These are phyloP conservation scores for Nicator chloris DNA, from an alignment of 2,113 vertebrate genomes.

Conservation along the genomic window DNA sequence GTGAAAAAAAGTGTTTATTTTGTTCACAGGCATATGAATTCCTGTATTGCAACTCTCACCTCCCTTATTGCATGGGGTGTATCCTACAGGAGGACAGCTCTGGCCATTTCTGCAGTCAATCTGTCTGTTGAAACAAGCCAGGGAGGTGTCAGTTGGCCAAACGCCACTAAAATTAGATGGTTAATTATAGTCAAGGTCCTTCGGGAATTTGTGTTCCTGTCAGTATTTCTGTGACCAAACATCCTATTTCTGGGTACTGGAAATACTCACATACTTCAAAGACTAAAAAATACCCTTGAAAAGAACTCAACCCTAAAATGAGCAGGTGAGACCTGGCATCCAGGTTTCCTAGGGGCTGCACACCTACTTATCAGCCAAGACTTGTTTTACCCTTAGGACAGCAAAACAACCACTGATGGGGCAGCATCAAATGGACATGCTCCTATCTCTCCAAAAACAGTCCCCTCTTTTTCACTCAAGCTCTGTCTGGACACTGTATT, in stretches of 20 bases:
- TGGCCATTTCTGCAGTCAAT: not conserved
- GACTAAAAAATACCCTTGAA: not conserved
- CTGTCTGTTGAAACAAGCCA: not conserved
- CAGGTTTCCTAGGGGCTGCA: not conserved
- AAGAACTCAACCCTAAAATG: not conserved
- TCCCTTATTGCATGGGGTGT: not conserved
- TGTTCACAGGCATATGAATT: not conserved
- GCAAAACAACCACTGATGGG: not conserved
- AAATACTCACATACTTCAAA: not conserved
- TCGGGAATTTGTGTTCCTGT: not conserved
- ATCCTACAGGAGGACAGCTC: not conserved
- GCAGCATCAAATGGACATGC: not conserved
- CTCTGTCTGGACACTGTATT: not conserved
- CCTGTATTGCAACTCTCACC: not conserved
- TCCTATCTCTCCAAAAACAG: not conserved
- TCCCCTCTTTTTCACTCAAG: not conserved
- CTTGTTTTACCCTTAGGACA: not conserved
- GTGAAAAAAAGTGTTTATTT: not conserved
- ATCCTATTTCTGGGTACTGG: not conserved
- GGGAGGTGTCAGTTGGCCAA: not conserved
- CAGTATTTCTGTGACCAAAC: not conserved
- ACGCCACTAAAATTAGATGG: not conserved
- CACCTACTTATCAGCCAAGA: not conserved
- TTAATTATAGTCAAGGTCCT: slow-evolving; percentile 1
- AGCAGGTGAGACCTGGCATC: not conserved